Evolutionary conservation across 2,888 invertebrate species (phyloP).

Genomic region (Cyclophora punctaria): DNA sequence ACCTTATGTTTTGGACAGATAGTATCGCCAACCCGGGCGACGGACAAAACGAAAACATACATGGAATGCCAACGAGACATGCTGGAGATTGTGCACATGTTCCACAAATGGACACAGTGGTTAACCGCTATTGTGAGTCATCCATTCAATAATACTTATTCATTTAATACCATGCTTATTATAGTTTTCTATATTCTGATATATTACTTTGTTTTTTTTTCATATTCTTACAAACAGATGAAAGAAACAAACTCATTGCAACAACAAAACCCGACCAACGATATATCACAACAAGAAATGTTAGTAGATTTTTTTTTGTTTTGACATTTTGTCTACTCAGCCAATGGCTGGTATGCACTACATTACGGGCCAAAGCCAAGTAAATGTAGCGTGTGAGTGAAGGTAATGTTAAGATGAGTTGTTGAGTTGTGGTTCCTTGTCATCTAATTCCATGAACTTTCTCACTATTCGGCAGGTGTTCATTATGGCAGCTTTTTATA

Average conservation of each 20-base stretch:
- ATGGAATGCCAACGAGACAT: constrained; percentile 48
- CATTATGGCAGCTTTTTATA: too few species aligned
- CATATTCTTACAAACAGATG: constrained; percentile 24
- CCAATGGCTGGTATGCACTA: too few species aligned
- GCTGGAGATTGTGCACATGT: constrained; percentile 53
- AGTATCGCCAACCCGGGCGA: constrained; percentile 43
- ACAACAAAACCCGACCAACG: constrained; percentile 13
- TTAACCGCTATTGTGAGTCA: constrained; percentile 44
- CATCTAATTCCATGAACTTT: too few species aligned
- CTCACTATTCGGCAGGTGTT: too few species aligned
- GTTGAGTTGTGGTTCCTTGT: too few species aligned
- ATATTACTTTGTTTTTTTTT: constrained; percentile 5
- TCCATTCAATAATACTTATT: too few species aligned
- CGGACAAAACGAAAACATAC: constrained; percentile 41
- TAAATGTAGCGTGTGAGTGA: too few species aligned
- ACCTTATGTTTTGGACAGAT: constrained; percentile 30
- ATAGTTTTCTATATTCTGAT: not conserved
- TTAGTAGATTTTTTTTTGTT: too few species aligned
- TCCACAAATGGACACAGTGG: constrained; percentile 60
- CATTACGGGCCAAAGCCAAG: too few species aligned
- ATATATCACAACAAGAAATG: constrained; percentile 27
- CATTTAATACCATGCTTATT: not conserved
- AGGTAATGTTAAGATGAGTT: too few species aligned
- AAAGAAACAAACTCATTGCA: constrained; percentile 44
- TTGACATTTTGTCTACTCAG: too few species aligned